phyloP scores from a whole-genome alignment of 2,888 invertebrate genomes.

The Formica aserva region DNA sequence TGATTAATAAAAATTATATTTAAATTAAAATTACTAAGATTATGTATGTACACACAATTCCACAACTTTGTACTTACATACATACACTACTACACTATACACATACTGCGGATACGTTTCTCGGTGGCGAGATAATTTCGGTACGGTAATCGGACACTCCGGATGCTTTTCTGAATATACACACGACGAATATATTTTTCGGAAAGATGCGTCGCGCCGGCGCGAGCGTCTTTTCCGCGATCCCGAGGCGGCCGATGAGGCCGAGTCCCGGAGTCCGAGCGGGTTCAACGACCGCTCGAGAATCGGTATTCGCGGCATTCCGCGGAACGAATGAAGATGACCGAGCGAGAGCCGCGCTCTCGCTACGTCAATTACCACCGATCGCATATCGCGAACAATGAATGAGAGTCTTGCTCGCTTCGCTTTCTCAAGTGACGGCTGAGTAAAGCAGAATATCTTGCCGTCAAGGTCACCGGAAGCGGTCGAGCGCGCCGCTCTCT shows the following conservation, averaged over 20 bases:
- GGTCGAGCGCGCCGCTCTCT: conserved; percentile 15
- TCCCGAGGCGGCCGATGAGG: conserved; percentile 13
- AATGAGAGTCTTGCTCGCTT: conserved; percentile 61
- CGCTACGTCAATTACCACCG: conserved; percentile 66
- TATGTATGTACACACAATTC: background rate
- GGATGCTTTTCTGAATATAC: background rate
- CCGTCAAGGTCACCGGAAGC: conserved; percentile 71
- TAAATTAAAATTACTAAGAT: background rate
- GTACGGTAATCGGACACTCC: conserved; percentile 11
- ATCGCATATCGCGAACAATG: conserved; percentile 62
- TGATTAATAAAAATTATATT: background rate
- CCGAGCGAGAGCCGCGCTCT: conserved; percentile 60
- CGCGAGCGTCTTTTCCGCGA: conserved; percentile 59
- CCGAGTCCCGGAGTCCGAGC: conserved; percentile 36
- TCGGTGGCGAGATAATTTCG: background rate
- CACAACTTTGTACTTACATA: background rate
- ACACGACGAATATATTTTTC: conserved; percentile 22
- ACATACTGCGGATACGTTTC: too few relatives aligned
- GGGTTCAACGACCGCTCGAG: conserved; percentile 75
- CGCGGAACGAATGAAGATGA: conserved; percentile 75
- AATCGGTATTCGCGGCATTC: conserved; percentile 79
- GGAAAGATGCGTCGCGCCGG: conserved; percentile 22
- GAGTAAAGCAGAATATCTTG: conserved; percentile 25
- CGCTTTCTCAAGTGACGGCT: conserved; percentile 43
- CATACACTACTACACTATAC: background rate